Percentiles rank a stretch among this genome's conserved stretches.
phyloP scores from a whole-genome alignment of 2,888 invertebrate genomes.

The Drosophila maculinotata region DNA sequence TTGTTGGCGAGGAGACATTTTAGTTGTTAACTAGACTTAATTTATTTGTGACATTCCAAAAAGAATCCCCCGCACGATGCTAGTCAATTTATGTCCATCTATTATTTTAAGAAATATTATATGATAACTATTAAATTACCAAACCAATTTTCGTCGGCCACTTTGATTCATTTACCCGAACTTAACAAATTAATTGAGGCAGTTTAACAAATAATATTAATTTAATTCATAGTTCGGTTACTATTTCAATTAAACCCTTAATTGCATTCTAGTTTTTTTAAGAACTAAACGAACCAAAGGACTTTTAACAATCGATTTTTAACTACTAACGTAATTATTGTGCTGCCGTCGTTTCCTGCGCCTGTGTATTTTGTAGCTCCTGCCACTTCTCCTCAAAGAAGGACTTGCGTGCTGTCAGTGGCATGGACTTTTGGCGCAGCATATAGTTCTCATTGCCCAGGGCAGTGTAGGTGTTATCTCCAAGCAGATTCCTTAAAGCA shows the following conservation, averaged over 20 bases:
- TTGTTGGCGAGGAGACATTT: constrained; percentile 81
- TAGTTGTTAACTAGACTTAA: neutral
- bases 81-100: constrained; percentile 24
- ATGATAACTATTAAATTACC: too few species aligned
- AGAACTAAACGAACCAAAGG: too few species aligned
- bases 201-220: too few species aligned
- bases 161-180: too few species aligned
- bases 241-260: too few species aligned
- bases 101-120: neutral
- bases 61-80: constrained; percentile 20
- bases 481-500: constrained; percentile 87
- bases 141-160: too few species aligned
- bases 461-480: constrained; percentile 87
- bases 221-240: too few species aligned
- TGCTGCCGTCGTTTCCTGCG: constrained; percentile 14
- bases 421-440: constrained; percentile 88
- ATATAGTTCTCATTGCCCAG: constrained; percentile 90
- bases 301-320: too few species aligned
- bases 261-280: too few species aligned
- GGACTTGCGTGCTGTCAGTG: constrained; percentile 88
- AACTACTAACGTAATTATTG: constrained; percentile 32
- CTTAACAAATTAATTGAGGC: too few species aligned
- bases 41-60: constrained; percentile 28
- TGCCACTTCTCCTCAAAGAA: constrained; percentile 87
- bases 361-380: constrained; percentile 69